These are phyloP conservation scores for Rotaria sp. DNA, from an alignment of 2,888 invertebrate species.

Conservation along the genomic window DNA sequence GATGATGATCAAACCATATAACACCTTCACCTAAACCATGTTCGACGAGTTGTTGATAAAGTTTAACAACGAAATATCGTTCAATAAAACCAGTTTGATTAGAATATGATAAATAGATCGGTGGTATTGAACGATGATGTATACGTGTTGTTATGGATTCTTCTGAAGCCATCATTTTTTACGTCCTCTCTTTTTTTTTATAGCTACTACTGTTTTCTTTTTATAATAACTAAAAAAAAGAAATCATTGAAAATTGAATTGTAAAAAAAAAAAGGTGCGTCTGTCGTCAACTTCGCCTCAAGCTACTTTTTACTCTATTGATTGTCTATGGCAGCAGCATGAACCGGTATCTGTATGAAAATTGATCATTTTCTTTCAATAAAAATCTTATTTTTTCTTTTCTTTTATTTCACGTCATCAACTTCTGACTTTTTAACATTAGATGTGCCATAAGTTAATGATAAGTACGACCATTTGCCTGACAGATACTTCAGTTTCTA, in stretches of 20 bases:
- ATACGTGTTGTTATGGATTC: neutral
- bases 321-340: neutral
- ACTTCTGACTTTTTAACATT: neutral
- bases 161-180: neutral
- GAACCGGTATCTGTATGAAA: too few relatives aligned
- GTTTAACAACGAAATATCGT: neutral
- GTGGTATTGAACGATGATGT: neutral
- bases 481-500: neutral
- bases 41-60: neutral
- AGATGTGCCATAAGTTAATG: neutral
- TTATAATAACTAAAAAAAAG: neutral
- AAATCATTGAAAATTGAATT: neutral
- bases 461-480: neutral
- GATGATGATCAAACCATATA: neutral
- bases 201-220: neutral
- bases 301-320: neutral
- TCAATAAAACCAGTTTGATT: neutral
- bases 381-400: neutral
- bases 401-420: neutral
- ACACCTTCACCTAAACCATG: neutral
- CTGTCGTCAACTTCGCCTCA: neutral
- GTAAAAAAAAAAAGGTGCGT: neutral
- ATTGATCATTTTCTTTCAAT: too few relatives aligned
- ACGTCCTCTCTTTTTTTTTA: neutral
- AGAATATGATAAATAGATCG: neutral